A percentile compares a stretch with the other conserved stretches of the same genome.
Conservation (phyloP, 2,888 invertebrate species). For the Zootermopsis nevadensis region DNA sequence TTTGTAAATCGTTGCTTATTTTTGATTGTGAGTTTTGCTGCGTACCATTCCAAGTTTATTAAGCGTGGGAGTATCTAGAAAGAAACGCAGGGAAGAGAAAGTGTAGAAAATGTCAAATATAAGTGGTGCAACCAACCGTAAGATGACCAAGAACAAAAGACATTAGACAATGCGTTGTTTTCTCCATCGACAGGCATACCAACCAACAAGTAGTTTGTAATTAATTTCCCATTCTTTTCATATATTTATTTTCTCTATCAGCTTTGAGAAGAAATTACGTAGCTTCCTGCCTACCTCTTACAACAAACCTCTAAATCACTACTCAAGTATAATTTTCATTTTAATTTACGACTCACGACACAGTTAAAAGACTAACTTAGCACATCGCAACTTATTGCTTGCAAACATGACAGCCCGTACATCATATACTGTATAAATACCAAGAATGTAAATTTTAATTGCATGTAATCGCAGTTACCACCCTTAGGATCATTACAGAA, state of each 20-base stretch:
- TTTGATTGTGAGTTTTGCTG: too few relatives aligned
- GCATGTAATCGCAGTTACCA: background rate
- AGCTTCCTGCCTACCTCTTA: background rate
- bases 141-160: constrained; percentile 1
- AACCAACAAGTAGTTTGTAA: background rate
- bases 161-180: background rate
- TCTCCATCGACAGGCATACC: background rate
- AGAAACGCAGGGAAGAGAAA: background rate
- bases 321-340: background rate
- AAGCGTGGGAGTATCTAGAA: too few relatives aligned
- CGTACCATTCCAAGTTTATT: too few relatives aligned
- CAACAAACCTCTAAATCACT: background rate
- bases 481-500: background rate
- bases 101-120: background rate
- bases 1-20: too few relatives aligned
- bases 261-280: background rate
- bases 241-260: background rate
- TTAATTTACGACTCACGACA: constrained; percentile 7
- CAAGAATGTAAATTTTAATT: background rate
- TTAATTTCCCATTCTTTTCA: background rate
- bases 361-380: background rate
- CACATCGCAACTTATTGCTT: background rate
- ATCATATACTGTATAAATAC: background rate
- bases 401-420: background rate
- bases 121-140: constrained; percentile 8